Base-by-base conservation (phyloP, 2,113 vertebrate species). In the Lethenteron reissneri region DNA sequence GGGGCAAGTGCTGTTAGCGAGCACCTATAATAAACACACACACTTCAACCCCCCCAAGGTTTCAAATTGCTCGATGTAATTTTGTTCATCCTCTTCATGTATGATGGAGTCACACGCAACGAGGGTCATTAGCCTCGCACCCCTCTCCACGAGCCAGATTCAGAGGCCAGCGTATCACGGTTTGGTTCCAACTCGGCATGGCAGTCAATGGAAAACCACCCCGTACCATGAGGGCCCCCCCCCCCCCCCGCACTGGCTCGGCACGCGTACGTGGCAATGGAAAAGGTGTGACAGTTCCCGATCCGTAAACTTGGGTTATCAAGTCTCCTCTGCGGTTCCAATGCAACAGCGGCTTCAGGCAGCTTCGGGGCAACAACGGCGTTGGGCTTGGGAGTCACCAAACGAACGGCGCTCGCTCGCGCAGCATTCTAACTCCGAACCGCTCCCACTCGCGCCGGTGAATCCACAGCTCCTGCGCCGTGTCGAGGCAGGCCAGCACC, bases 391-490 rank as follows among this genome's bases (percentile, higher is more conserved):
- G 57, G 19, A 12, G 4, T 85, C 78, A 97, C 92, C 94, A 95
- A 21, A 95, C 90, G 19, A 92, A 99, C 0, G 90, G 88, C 41
- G 92, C 91, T 79, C 92, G 80, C 76, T 99, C 92, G 3, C 92
- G 81, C 7, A 99, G 75, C 90, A 99, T 91, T 57, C 92, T 81
- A 14, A 88, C 86, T 1, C 94, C 92, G 15, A 99, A 99, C 0
- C 90, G 85, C 74, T 95, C 86, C 92, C 92, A 97, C 71, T 96
- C 92, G 57, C 85, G 81, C 79, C 89, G 92, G 69, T 97, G 88
- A 19, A 96, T 87, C 94, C 92, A 97, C 56, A 97, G 84, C 74
- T 99, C 94, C 78, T 96, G 94, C 0, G 92, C 94, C 9, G 94
- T 97, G 75, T 99, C 94, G 58, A 96, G 78, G 74, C 92, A 99